A percentile compares a stretch with the other conserved stretches of the same genome.
Evolutionary conservation across 2,113 vertebrate species (phyloP).

Genomic region (Neogale vison): DNA sequence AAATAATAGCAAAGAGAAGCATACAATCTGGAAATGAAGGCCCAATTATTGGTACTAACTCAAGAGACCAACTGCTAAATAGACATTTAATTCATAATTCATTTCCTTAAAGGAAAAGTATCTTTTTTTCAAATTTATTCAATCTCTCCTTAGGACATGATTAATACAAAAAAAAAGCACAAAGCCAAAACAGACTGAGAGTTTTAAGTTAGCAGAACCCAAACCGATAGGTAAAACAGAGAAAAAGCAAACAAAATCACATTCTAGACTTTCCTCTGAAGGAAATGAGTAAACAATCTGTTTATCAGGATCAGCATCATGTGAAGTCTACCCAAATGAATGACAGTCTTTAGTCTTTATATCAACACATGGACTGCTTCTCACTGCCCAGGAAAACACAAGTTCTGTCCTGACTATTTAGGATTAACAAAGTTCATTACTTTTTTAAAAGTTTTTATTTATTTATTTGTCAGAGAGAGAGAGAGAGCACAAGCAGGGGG

Average conservation of each 20-base stretch:
- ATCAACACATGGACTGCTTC: not conserved
- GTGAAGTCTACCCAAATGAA: conserved; percentile 12
- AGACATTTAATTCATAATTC: not conserved
- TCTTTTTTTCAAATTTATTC: not conserved
- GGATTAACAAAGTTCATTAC: not conserved
- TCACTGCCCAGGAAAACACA: not conserved
- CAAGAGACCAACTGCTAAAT: not conserved
- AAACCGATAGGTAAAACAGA: not conserved
- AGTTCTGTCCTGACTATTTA: not conserved
- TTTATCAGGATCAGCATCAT: not conserved
- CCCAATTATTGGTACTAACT: not conserved
- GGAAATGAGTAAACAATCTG: not conserved
- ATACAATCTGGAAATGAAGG: not conserved
- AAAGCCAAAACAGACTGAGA: conserved; percentile 1
- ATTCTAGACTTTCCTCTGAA: not conserved
- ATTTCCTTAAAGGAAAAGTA: not conserved
- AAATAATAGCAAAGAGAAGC: not conserved
- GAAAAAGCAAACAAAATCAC: not conserved
- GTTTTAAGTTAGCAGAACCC: not conserved
- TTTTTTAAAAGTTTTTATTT: not conserved
- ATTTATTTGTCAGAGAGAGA: not conserved
- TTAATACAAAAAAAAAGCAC: not conserved
- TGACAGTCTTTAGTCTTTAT: not conserved
- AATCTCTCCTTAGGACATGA: not conserved
- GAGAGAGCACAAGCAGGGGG: not conserved